phyloP scores from a whole-genome alignment of 2,888 invertebrate species.

The Xanthorhoe designata region DNA sequence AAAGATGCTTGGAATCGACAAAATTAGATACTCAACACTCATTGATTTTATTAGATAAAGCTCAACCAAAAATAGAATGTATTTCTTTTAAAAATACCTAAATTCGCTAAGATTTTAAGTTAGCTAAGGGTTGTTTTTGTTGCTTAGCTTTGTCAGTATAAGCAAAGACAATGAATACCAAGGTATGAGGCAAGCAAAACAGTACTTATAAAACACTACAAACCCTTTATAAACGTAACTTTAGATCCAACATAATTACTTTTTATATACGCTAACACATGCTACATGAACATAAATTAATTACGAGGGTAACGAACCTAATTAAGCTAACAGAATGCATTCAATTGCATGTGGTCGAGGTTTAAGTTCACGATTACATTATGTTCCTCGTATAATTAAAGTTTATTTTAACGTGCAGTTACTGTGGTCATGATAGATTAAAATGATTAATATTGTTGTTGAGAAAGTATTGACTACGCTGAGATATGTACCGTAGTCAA shows the following conservation, averaged over 20 bases:
- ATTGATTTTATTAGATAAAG: neutral
- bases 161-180: too few species aligned
- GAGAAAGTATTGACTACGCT: too few species aligned
- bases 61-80: too few species aligned
- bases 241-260: constrained; percentile 1
- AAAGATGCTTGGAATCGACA: neutral
- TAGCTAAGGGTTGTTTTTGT: too few species aligned
- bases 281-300: constrained; percentile 25
- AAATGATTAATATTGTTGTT: too few species aligned
- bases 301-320: constrained; percentile 29
- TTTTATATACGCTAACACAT: constrained; percentile 23
- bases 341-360: constrained; percentile 16
- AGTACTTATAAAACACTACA: too few species aligned
- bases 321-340: constrained; percentile 33
- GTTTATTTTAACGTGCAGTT: neutral
- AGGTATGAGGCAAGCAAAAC: too few species aligned
- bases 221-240: neutral
- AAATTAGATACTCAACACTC: neutral
- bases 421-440: neutral
- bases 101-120: too few species aligned
- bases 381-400: constrained; percentile 9
- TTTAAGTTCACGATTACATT: constrained; percentile 25
- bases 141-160: too few species aligned
- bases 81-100: too few species aligned
- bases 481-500: too few species aligned